Conservation (phyloP, 2,888 invertebrate species). For the Cylindroiulus punctatus region DNA sequence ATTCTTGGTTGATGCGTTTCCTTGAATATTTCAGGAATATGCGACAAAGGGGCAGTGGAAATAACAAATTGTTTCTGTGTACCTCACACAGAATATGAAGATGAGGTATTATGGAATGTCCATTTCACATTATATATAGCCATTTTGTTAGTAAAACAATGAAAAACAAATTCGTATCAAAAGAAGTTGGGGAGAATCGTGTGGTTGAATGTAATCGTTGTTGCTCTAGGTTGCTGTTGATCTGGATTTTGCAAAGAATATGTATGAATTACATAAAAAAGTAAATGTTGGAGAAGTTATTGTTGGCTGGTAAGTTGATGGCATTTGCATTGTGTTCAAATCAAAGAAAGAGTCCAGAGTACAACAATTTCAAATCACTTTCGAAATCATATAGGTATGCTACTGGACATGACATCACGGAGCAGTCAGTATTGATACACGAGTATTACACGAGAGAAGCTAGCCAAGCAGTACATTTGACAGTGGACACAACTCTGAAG, state of each 20-base stretch:
- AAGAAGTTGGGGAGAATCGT: too few relatives aligned
- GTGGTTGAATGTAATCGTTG: not conserved
- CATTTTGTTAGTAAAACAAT: too few relatives aligned
- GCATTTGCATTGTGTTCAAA: not conserved
- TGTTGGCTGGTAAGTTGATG: constrained; percentile 85
- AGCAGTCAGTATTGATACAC: constrained; percentile 96
- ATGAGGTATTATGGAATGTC: constrained; percentile 69
- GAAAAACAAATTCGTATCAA: too few relatives aligned
- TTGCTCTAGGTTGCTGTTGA: constrained; percentile 89
- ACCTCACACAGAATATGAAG: constrained; percentile 97
- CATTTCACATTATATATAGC: constrained; percentile 46
- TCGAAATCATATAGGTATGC: constrained; percentile 72
- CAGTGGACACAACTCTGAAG: constrained; percentile 90
- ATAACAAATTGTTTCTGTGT: constrained; percentile 99
- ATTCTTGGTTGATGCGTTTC: too few relatives aligned
- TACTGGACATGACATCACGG: constrained; percentile 96
- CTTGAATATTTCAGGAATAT: constrained; percentile 73
- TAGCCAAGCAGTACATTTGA: constrained; percentile 92
- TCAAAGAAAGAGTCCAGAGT: not conserved
- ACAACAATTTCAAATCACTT: constrained; percentile 19
- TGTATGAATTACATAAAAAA: constrained; percentile 91
- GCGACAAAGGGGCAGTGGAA: constrained; percentile 92
- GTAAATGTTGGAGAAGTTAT: constrained; percentile 94
- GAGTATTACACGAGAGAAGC: constrained; percentile 96
- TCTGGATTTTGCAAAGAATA: constrained; percentile 93